Conservation (phyloP, 2,888 invertebrate species). For the Serrognathus titanus region DNA sequence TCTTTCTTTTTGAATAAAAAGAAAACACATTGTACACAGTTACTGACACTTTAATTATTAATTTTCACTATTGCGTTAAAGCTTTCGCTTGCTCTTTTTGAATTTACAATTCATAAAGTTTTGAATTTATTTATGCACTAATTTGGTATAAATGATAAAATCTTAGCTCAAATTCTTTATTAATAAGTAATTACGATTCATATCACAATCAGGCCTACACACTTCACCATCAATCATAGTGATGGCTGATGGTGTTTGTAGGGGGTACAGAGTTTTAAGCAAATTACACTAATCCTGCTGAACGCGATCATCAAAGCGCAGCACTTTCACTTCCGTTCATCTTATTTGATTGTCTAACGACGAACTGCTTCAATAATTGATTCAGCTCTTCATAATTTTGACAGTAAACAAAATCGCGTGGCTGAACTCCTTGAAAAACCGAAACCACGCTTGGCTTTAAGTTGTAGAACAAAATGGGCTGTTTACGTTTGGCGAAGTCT, state of each 20-base stretch:
- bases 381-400: conserved; percentile 54
- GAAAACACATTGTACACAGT: no score
- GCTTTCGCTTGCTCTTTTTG: no score
- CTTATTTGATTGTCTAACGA: conserved; percentile 1
- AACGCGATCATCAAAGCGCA: neutral
- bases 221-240: no score
- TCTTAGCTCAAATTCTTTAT: neutral
- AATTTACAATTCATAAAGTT: neutral
- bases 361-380: conserved; percentile 51
- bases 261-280: neutral
- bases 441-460: conserved; percentile 57
- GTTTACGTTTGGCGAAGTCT: conserved; percentile 56
- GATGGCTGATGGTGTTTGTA: no score
- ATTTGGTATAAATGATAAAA: neutral
- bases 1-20: no score
- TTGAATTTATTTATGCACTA: neutral
- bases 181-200: neutral
- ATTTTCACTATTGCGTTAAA: no score
- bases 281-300: neutral
- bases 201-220: neutral
- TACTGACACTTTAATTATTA: no score
- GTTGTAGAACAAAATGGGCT: conserved; percentile 57
- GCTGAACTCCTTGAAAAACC: conserved; percentile 58
- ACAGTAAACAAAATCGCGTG: conserved; percentile 55
- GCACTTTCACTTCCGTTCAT: neutral